A percentile compares a stretch with the other conserved stretches of the same genome.
Conservation (phyloP, 1,140 invertebrate genomes). For the Chrysoperla carnea region DNA sequence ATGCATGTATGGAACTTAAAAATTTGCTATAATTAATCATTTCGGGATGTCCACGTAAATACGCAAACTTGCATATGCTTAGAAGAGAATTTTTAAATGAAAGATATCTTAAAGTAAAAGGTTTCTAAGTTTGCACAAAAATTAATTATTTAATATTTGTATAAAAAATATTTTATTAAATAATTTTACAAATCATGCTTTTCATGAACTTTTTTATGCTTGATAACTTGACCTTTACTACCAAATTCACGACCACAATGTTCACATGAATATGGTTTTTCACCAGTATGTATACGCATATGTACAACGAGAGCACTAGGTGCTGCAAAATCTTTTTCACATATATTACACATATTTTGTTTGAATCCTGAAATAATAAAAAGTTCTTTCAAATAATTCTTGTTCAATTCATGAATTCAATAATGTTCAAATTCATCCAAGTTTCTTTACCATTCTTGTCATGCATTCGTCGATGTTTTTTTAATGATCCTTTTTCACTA, state of each 20-base stretch:
- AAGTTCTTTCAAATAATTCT: no score
- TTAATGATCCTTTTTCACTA: slow-evolving; percentile 16
- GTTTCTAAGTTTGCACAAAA: no score
- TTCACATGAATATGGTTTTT: slow-evolving; percentile 38
- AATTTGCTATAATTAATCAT: no score
- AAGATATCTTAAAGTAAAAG: no score
- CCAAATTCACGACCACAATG: slow-evolving; percentile 19
- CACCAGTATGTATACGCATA: slow-evolving; percentile 44
- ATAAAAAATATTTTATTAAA: no score
- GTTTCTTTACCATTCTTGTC: background rate
- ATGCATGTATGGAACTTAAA: no score
- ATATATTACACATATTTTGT: slow-evolving; percentile 33
- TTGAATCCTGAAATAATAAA: slow-evolving; percentile 33
- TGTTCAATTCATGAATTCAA: no score
- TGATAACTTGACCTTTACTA: slow-evolving; percentile 17
- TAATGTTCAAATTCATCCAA: no score
- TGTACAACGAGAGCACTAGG: slow-evolving; percentile 25
- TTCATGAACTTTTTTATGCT: slow-evolving; percentile 14
- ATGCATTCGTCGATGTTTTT: slow-evolving; percentile 16
- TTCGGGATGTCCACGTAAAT: no score
- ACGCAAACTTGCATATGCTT: no score
- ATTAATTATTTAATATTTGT: no score
- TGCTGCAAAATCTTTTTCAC: slow-evolving; percentile 21
- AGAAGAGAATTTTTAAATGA: no score
- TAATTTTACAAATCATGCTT: background rate